Base-by-base conservation (phyloP, 2,113 vertebrate genomes). In the Leptobrachium ailaonicum region DNA sequence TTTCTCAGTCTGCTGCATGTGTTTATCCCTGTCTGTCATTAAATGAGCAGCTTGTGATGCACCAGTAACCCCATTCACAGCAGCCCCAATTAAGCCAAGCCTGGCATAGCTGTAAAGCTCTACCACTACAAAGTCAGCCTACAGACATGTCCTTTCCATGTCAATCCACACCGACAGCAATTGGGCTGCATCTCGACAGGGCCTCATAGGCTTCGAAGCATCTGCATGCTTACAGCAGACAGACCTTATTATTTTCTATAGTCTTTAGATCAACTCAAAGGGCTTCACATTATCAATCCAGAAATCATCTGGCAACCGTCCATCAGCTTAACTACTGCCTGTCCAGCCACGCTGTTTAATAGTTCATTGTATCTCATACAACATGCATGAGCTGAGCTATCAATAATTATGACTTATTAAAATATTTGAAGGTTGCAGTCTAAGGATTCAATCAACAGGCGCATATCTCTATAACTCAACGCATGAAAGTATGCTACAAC, bases 31-130 rank as follows among this genome's bases (percentile, higher is more conserved):
- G 75, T 77, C 75, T 77, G 66, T 77, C 75, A 70, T 11, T 77
- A 60, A 53, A 69, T 9, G 66, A 77, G 67, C 66, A 69, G 66
- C 75, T 77, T 77, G 75, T 7, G 56, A 60, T 60, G 56, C 56
- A 60, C 13, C 56, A 60, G 66, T 58, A 20, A 54, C 75, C 66
- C 54, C 53, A 50, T 42, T 70, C 66, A 60, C 75, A 77, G 75
- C 66, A 68, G 75, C 75, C 60, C 75, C 75, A 70, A 69, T 77
- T 69, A 69, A 44, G 42, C 66, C 60, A 50, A 32, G 56, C 58
- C 56, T 20, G 10, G 54, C 50, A 77, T 56, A 67, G 53, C 75
- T 77, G 66, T 12, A n/a, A 77, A 77, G 44, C 50, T 7, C 41
- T 77, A 50, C 44, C 66, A 60, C 54, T 40, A 60, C 66, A 11